Evolutionary conservation across 2,797 vertebrate genomes (phyloP), one percentile per base, ranked within the genome.

Genomic region (Loris lydekkerianus): DNA sequence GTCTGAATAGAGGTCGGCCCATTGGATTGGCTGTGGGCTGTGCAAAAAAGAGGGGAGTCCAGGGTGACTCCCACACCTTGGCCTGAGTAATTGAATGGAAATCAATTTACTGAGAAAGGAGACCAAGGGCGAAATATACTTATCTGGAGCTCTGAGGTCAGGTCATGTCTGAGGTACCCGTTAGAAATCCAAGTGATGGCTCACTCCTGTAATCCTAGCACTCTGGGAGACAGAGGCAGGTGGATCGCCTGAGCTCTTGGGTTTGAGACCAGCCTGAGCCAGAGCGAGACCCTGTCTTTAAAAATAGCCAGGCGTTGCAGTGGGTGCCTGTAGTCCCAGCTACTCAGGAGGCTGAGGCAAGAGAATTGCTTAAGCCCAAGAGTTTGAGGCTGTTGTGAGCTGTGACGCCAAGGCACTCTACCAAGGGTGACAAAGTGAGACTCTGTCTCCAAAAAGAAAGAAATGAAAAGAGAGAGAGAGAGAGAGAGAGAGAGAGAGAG

Each of bases 81-180:
- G 69, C 14, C 63, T 80, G 40, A 93, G 67, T 91, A 63, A 84
- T 10, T 73, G n/a, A 73, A 84, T 37, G 69, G 72, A 95, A 73
- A 61, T 18, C n/a, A 27, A 67, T n/a, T 34, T 25, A 4, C 14
- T 23, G 27, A 83, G 58, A 60, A 34, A 21, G 31, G 65, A 72
- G 9, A 20, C 2, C 0, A 21, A 5, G 58, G 17, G 58, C 78
- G 25, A 58, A 56, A 18, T 17, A 27, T 1, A 8, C 61, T 73
- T 70, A 7, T 43, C 31, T 9, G 56, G 77, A 61, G 40, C 53
- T 93, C 84, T 60, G n/a, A 53, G 18, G 15, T 7, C 10, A n/a
- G 11, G 18, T 69, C 31, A 31, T 2, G 25, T 37, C 53, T 61
- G 65, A 89, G 20, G 3, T 27, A 4, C 53, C 4, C 18, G 0